Conservation (phyloP, 2,888 invertebrate species). For the Harpalus rubripes region DNA sequence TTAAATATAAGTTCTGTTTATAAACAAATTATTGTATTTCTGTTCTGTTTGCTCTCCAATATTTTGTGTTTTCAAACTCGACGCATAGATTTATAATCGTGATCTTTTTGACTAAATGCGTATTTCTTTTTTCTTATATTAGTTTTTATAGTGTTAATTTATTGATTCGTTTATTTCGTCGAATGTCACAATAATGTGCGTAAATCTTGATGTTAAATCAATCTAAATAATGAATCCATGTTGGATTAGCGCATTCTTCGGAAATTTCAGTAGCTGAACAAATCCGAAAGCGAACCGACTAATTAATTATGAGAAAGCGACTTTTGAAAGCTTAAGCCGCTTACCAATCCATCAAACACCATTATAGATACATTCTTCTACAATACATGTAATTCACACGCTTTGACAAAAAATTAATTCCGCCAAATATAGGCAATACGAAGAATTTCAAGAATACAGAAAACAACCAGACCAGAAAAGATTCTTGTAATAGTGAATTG, state of each 20-base stretch:
- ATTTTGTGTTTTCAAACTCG: too few species aligned
- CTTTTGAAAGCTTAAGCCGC: constrained; percentile 40
- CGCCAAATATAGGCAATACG: too few species aligned
- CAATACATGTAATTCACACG: neutral
- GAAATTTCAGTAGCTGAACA: constrained; percentile 42
- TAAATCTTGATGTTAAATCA: neutral
- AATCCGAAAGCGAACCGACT: constrained; percentile 30
- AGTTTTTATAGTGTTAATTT: neutral
- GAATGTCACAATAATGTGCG: neutral
- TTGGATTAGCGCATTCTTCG: constrained; percentile 38
- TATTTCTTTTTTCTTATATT: neutral
- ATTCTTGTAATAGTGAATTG: too few species aligned
- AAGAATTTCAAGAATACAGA: too few species aligned
- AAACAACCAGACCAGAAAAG: too few species aligned
- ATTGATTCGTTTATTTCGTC: neutral
- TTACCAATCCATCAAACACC: constrained; percentile 35
- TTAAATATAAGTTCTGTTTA: too few species aligned
- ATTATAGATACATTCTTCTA: neutral
- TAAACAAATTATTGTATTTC: too few species aligned
- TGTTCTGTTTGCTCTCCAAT: too few species aligned
- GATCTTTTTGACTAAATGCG: too few species aligned
- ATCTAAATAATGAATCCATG: constrained; percentile 7
- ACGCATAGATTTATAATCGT: too few species aligned
- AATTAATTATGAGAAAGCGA: constrained; percentile 51
- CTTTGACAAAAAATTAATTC: neutral